A percentile compares a stretch with the other conserved stretches of the same genome.
These are phyloP conservation scores for Seladonia tumulorum DNA, from an alignment of 2,888 invertebrate genomes.

Conservation along the genomic window DNA sequence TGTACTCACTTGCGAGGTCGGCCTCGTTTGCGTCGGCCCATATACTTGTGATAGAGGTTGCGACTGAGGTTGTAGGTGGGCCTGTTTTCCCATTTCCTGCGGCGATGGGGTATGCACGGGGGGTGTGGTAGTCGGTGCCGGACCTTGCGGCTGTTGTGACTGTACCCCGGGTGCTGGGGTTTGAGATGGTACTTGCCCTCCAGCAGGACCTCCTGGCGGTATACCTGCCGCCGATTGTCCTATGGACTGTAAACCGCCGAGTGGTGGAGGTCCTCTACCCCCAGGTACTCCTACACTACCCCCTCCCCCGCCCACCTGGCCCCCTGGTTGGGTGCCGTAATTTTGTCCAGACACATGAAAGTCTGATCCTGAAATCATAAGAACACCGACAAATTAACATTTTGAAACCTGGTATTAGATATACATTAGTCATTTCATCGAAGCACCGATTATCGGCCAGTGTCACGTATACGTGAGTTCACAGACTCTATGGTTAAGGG, in stretches of 20 bases:
- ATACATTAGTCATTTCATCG: neutral
- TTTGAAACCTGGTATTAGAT: neutral
- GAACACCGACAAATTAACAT: neutral
- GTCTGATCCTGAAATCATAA: conserved; percentile 78
- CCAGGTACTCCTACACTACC: conserved; percentile 81
- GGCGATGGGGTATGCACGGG: conserved; percentile 79
- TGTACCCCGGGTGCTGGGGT: conserved; percentile 78
- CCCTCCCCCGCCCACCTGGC: conserved; percentile 82
- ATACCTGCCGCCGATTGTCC: conserved; percentile 80
- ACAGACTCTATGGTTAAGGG: neutral
- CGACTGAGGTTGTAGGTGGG: conserved; percentile 79
- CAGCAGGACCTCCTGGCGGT: conserved; percentile 78
- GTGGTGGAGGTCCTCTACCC: conserved; percentile 80
- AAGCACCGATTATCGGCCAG: neutral
- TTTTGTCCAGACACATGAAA: conserved; percentile 83
- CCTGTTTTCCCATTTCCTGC: conserved; percentile 82
- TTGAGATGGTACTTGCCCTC: conserved; percentile 75
- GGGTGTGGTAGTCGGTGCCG: conserved; percentile 79
- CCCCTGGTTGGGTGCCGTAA: conserved; percentile 82
- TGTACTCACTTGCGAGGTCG: conserved; percentile 74
- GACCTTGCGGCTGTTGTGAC: conserved; percentile 79
- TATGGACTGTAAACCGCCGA: conserved; percentile 79
- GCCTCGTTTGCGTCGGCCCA: conserved; percentile 75
- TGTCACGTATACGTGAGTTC: neutral
- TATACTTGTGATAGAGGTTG: conserved; percentile 76